Base-by-base conservation (phyloP, 1,140 invertebrate species). In the Acromyrmex charruanus region DNA sequence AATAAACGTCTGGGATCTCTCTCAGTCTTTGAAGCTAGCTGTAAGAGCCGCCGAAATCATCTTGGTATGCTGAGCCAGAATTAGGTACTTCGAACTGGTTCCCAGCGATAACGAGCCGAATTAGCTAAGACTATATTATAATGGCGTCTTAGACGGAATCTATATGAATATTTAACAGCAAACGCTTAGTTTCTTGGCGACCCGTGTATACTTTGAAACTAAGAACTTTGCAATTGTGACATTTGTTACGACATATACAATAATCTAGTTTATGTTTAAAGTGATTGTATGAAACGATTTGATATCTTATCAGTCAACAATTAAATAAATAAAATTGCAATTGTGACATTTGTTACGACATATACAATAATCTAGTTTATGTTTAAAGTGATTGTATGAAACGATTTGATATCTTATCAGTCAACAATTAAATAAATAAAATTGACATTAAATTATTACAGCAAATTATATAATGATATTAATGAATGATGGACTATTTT, bases 81-180 rank as follows among this genome's bases (percentile, higher is more conserved):
- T 84, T 84, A 44, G 39, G 39, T 44, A 84, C 80, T 84, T 84
- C 39, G 69, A 84, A 84, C 80, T 84, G 80, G 80, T 84, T 84
- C n/a, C 28, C 55, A 53, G 69, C 69, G 80, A 84, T 84, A 84
- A 84, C 80, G 69, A 84, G 80, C 69, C 74, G 69, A 84, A 84
- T 84, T 84, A 84, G 69, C 80, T 84, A 84, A 84, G 55, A 75
- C 80, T 84, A 74, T 84, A 84, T 84, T 84, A 84, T 84, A 84
- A 84, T 75, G 39, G 80, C 55, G 12, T 58, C 80, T 39, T 74
- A 84, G 80, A 84, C 68, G 55, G 25, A 12, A 69, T n/a, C 28
- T 69, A 69, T 84, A 84, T 84, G 80, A 84, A 84, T 84, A 84
- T 84, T 84, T 84, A 84, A 75, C 80, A 84, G 69, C 25, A 14